Conservation (phyloP, 2,113 vertebrate genomes). For the Notiomystis cincta region DNA sequence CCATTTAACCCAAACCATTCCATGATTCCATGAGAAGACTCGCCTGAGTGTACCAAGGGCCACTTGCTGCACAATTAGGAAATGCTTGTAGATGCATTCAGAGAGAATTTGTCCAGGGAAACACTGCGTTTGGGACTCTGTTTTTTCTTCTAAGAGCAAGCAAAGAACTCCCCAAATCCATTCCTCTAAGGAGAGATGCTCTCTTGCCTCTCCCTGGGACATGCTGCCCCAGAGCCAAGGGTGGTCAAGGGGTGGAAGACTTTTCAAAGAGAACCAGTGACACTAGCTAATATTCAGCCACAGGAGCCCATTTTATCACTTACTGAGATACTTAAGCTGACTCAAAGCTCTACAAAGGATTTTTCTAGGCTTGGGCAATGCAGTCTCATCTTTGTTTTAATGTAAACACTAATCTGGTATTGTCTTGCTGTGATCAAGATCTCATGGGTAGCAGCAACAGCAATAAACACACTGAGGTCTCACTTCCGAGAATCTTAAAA, state of each 20-base stretch:
- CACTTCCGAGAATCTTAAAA: not conserved
- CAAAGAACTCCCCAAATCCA: not conserved
- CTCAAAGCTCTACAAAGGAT: not conserved
- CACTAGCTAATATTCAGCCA: not conserved
- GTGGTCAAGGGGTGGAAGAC: not conserved
- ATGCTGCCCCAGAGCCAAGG: accelerated
- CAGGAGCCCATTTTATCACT: not conserved
- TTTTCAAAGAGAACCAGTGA: not conserved
- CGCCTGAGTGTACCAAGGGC: accelerated
- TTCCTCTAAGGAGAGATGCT: not conserved
- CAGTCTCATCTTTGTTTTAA: not conserved
- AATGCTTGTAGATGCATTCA: not conserved
- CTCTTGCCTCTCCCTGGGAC: not conserved
- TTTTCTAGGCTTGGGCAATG: not conserved
- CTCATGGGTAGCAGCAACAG: not conserved
- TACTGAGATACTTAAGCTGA: not conserved
- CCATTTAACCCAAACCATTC: not conserved
- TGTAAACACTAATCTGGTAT: not conserved
- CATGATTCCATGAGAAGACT: not conserved
- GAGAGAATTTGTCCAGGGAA: not conserved
- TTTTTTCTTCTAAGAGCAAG: not conserved
- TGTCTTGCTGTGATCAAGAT: not conserved
- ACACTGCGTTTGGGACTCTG: accelerated
- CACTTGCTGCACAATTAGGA: not conserved
- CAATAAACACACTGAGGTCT: not conserved